Percentiles rank a stretch among this genome's conserved stretches.
Evolutionary conservation across 2,888 invertebrate genomes (phyloP).

Genomic region (Acronicta leporina): DNA sequence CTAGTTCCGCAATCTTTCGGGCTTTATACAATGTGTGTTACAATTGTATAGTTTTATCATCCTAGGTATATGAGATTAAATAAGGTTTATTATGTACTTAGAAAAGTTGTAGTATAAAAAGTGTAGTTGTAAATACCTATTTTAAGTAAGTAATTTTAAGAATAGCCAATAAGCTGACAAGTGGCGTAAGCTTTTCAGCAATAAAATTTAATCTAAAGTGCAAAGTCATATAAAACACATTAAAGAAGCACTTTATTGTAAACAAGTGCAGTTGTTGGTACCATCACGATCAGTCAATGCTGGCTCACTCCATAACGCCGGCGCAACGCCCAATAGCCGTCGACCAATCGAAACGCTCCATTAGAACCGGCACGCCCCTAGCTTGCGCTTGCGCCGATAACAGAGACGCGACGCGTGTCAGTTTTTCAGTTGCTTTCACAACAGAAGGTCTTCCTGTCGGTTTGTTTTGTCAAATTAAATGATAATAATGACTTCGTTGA

Average conservation of each 20-base stretch:
- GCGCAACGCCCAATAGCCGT: conserved; percentile 71
- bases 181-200: conserved; percentile 77
- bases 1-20: too few relatives aligned
- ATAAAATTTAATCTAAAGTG: conserved; percentile 82
- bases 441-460: conserved; percentile 58
- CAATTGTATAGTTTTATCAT: too few relatives aligned
- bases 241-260: conserved; percentile 85
- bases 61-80: too few relatives aligned
- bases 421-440: conserved; percentile 78
- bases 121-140: conserved; percentile 4
- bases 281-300: conserved; percentile 79
- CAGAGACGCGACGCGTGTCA: conserved; percentile 66
- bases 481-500: conserved; percentile 77
- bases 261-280: conserved; percentile 84
- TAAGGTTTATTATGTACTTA: too few relatives aligned
- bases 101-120: too few relatives aligned
- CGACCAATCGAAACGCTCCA: conserved; percentile 72
- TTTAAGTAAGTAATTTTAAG: conserved; percentile 41
- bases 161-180: conserved; percentile 60
- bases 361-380: conserved; percentile 75
- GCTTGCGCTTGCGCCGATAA: conserved; percentile 76
- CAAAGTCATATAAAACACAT: conserved; percentile 86
- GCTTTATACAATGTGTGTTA: too few relatives aligned
- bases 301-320: conserved; percentile 73
- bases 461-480: conserved; percentile 62